Evolutionary conservation across 2,797 vertebrate genomes (phyloP), one percentile per base, ranked within the genome.

Genomic region (Phrynocephalus vlangalii): DNA sequence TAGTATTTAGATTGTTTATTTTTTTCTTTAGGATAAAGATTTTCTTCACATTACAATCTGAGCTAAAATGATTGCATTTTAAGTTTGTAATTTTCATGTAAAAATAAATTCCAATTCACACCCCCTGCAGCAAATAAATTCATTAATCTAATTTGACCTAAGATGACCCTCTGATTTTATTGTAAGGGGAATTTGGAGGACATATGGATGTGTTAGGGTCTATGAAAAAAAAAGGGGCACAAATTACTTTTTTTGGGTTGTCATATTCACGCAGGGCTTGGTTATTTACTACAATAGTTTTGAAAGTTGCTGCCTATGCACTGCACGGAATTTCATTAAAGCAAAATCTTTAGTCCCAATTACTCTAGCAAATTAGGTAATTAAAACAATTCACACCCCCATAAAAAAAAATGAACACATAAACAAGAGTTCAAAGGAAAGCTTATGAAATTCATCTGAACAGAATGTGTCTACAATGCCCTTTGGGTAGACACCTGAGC

Each of bases 321-420:
- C 28, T 13, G 24, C 71, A 63, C 85, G 63, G 73, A 56, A 18
- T 18, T 63, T 4, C 85, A 79, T 85, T 82, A 92, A 93, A 89
- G 24, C 48, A 88, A n/a, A 60, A 89, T 3, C 22, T 67, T 90
- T 60, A 87, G 48, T 26, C 75, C 82, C 87, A 90, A 76, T 89
- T 89, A 92, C 6, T 66, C 2, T 72, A 87, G 18, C 67, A 91
- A n/a, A 89, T 93, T 89, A 91, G 85, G 26, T 83, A 90, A 92
- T 84, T 86, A 68, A 0, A 86, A 84, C 79, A 91, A 50, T 82
- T 56, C 4, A 72, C 78, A 85, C 68, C 8, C 56, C 79, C 8
- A 20, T n/a, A n/a, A n/a, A n/a, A 87, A 26, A 82, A 56, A 86
- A 79, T 0, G 76, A 88, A 33, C 28, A 48, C 66, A 89, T 50